Base-by-base conservation (phyloP, 2,888 invertebrate species). In the Odontocerum albicorne region DNA sequence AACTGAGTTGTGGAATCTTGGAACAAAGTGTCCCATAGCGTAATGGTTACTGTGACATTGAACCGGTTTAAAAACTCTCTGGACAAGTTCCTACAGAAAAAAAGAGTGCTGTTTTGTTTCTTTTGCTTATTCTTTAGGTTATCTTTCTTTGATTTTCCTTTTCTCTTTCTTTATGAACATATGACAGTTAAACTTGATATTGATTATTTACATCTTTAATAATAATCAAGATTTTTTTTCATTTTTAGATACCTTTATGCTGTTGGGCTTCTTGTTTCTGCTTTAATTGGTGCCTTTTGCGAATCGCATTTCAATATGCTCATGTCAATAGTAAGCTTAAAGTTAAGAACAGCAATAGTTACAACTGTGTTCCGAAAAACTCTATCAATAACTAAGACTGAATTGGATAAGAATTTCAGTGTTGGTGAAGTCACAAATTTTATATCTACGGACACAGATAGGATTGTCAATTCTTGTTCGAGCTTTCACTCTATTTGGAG, bases 401-500 rank as follows among this genome's bases (percentile, higher is more conserved):
- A 62, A 62, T 72, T 69, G 63, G 77, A 68, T 64, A 80, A 64
- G 63, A 71, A 65, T 63, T 80, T 65, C 65, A 79, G 80, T 10
- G 79, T 88, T 33, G 97, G 97, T 0, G 92, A 97, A 76, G 88
- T 98, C 53, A 84, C 96, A 1, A 98, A 98, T 73, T 91, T 94
- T 64, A 95, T 98, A 91, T 96, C 96, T 21, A 95, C 95, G 0
- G 98, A 99, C 70, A 90, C 92, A 0, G 96, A 97, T 69, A 83
- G 97, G 63, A 92, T 98, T 63, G 91, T 96, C 0, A 96, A 96
- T 72, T 92, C 96, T 16, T 96, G 95, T 72, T 88, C 93, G 2
- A 96, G 95, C 73, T 96, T 99, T 70, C 98, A 98, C 74, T 87
- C 92, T 3, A 80, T 96, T 63, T 98, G 98, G 97, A 96, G 96